A percentile compares a stretch with the other conserved stretches of the same genome.
phyloP scores from a whole-genome alignment of 2,113 vertebrate genomes.

The Isurus oxyrinchus region DNA sequence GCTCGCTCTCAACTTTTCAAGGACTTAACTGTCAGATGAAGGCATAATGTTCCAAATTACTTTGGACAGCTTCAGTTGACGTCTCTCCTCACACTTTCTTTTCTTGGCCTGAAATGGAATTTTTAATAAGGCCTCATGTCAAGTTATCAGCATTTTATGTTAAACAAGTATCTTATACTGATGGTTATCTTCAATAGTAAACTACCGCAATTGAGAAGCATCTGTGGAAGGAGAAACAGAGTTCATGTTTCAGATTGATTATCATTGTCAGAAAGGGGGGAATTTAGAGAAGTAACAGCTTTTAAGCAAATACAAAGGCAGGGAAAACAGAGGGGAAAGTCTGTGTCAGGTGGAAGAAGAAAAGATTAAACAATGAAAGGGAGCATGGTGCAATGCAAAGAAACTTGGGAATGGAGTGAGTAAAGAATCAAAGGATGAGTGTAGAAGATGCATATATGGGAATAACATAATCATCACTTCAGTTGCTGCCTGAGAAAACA shows the following conservation, averaged over 20 bases:
- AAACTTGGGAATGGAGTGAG: too few species aligned
- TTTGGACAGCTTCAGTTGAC: background rate
- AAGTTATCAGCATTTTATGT: background rate
- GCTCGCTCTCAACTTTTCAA: background rate
- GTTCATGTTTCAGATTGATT: too few species aligned
- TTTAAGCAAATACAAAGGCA: background rate
- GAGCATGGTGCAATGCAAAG: too few species aligned
- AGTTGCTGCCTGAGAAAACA: too few species aligned
- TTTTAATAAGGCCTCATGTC: background rate
- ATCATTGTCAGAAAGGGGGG: too few species aligned
- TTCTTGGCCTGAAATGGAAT: background rate
- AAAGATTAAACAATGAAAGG: too few species aligned
- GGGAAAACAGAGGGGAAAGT: too few species aligned
- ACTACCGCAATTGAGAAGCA: background rate
- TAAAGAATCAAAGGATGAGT: too few species aligned
- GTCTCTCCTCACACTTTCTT: background rate
- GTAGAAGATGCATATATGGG: too few species aligned
- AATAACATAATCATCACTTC: too few species aligned
- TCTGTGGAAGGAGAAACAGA: background rate
- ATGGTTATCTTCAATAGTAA: background rate
- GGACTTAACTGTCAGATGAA: background rate
- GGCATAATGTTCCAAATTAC: background rate
- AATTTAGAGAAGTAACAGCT: too few species aligned
- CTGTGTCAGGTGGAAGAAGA: too few species aligned
- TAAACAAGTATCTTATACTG: background rate